Conservation (phyloP, 1,140 invertebrate species). For the Ceratina calcarata region DNA sequence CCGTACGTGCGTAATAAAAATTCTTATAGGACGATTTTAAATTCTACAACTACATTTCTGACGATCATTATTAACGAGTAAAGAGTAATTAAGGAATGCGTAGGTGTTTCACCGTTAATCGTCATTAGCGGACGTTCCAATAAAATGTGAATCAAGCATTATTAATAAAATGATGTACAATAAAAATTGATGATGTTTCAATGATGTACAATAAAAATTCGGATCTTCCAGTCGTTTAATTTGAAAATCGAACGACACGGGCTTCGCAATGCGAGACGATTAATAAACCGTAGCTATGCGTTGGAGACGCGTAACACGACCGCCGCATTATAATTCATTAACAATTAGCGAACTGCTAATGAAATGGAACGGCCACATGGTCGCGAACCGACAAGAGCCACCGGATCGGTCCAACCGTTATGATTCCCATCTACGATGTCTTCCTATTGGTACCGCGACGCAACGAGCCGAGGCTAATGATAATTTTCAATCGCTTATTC, state of each 20-base stretch:
- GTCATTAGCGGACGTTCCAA: too few relatives aligned
- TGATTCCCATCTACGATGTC: constrained; percentile 17
- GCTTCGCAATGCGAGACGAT: constrained; percentile 53
- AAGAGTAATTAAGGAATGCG: too few relatives aligned
- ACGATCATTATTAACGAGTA: too few relatives aligned
- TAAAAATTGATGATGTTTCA: too few relatives aligned
- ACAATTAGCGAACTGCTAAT: constrained; percentile 64
- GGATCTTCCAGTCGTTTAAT: too few relatives aligned
- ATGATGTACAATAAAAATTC: too few relatives aligned
- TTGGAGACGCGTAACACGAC: constrained; percentile 5
- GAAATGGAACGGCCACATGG: constrained; percentile 47
- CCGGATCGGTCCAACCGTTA: constrained; percentile 43
- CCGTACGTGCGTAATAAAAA: too few relatives aligned
- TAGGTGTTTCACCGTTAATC: too few relatives aligned
- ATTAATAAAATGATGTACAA: too few relatives aligned
- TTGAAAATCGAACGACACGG: constrained; percentile 9
- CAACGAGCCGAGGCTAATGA: constrained; percentile 14
- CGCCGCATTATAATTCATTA: constrained; percentile 58
- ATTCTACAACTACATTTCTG: too few relatives aligned
- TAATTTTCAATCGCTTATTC: constrained; percentile 1
- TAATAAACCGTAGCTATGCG: constrained; percentile 38
- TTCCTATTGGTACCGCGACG: not conserved
- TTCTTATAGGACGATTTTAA: too few relatives aligned
- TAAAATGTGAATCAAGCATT: too few relatives aligned
- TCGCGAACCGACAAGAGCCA: not conserved